Evolutionary conservation across 1,140 invertebrate genomes (phyloP).

Genomic region (Leptinotarsa texana): DNA sequence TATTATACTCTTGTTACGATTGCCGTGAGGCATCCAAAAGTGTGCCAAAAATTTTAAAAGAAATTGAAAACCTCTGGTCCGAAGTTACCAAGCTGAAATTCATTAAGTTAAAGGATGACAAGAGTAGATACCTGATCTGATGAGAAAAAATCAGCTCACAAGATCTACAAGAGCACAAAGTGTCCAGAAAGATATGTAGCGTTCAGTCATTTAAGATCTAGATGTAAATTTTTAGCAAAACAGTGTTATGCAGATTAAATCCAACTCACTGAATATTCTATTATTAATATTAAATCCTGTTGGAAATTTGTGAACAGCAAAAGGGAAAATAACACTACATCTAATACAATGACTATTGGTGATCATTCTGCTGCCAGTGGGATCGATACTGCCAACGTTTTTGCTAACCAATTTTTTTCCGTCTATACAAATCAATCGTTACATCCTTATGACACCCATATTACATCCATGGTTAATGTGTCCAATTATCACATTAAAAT

Average conservation of each 20-base stretch:
- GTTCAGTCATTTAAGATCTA: constrained; percentile 5
- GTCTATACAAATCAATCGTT: constrained; percentile 9
- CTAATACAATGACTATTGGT: constrained; percentile 5
- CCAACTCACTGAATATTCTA: neutral
- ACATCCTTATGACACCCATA: constrained; percentile 3
- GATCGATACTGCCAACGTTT: neutral
- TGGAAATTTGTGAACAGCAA: constrained; percentile 10
- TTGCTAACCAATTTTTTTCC: neutral
- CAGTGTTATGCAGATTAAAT: constrained; percentile 5
- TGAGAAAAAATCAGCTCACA: constrained; percentile 14
- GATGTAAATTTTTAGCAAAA: constrained; percentile 4
- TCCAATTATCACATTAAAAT: constrained; percentile 2
- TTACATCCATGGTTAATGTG: constrained; percentile 8
- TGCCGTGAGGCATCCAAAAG: too few species aligned
- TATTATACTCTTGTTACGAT: too few species aligned
- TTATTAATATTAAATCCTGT: constrained; percentile 7
- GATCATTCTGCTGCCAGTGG: neutral
- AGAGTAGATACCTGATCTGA: neutral
- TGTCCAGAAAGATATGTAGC: constrained; percentile 7
- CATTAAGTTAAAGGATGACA: too few species aligned
- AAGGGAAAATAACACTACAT: neutral
- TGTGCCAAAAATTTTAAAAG: too few species aligned
- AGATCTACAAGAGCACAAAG: constrained; percentile 2
- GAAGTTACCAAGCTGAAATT: too few species aligned
- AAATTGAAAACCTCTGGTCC: too few species aligned